phyloP scores from a whole-genome alignment of 2,113 vertebrate species.

The Plectropomus leopardus region DNA sequence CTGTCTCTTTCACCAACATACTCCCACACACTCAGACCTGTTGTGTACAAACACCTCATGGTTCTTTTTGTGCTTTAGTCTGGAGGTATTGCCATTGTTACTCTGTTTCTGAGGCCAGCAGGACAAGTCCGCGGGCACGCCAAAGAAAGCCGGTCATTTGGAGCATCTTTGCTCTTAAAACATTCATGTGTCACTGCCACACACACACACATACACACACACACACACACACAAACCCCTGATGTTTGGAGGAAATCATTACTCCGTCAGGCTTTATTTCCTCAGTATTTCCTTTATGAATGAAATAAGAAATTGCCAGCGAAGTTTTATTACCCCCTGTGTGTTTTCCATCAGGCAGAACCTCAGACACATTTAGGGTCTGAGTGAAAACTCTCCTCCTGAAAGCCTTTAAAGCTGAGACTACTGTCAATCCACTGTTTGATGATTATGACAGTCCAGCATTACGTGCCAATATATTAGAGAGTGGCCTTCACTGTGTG shows the following conservation, averaged over 20 bases:
- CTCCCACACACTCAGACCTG: constrained; percentile 41
- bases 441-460: constrained; percentile 40
- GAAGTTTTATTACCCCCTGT: constrained; percentile 37
- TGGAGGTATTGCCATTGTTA: constrained; percentile 34
- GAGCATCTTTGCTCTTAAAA: constrained; percentile 63
- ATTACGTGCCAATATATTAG: constrained; percentile 38
- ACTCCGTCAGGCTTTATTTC: constrained; percentile 36
- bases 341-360: constrained; percentile 25
- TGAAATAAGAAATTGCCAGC: constrained; percentile 32
- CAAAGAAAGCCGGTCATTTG: constrained; percentile 61
- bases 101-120: constrained; percentile 32
- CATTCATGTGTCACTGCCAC: constrained; percentile 68
- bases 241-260: constrained; percentile 21
- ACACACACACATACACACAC: neutral
- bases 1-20: constrained; percentile 10
- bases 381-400: constrained; percentile 45
- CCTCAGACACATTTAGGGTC: constrained; percentile 50
- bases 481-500: constrained; percentile 48
- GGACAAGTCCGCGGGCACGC: constrained; percentile 55
- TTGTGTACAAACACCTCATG: constrained; percentile 7
- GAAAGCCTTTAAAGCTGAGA: constrained; percentile 56
- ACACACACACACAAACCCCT: neutral
- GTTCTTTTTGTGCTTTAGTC: neutral
- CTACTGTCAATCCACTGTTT: constrained; percentile 36
- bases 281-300: constrained; percentile 38